Base-by-base conservation (phyloP, 2,113 vertebrate genomes). In the Tachycineta bicolor region DNA sequence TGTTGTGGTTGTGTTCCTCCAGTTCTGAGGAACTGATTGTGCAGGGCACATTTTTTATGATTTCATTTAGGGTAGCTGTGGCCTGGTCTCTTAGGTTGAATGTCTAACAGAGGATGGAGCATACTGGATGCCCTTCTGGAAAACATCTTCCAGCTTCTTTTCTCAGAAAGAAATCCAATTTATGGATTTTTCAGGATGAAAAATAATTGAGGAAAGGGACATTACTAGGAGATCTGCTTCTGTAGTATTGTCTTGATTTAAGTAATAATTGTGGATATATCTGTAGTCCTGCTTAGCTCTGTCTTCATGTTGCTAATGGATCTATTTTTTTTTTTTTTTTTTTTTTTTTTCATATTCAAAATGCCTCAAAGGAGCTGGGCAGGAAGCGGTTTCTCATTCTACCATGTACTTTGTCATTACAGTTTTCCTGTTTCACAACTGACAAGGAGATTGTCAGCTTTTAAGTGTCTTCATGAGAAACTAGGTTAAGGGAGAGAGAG, bases 11-110 rank as follows among this genome's bases (percentile, higher is more conserved):
- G 37, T 10, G 37, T 37, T 37, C 37, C 37, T 37, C 37, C 37
- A 37, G 10, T 37, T 68, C 33, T 73, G 41, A 69, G 44, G 25
- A 80, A 33, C 13, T 11, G 10, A 33, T 69, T 6, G 10, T 25
- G 11, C 4, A 28, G 14, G 22, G 11, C 3, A 0, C n/a, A 2
- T 18, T 64, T 60, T 58, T 63, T 8, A 17, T 3, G 1, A 8
- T 26, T 75, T 90, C 2, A 9, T 82, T 90, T 71, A 33, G 5
- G 4, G 34, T 63, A 59, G 31, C 13, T 91, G 10, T 41, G 56
- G 39, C 18, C n/a, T 52, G 18, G 11, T 64, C 11, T 15, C 29
- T 60, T 62, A 68, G 23, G 15, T 50, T 79, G 70, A 75, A 62
- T 8, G 14, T 53, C 14, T 39, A 44, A 9, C n/a, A 77, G n/a